Percentiles rank a stretch among this genome's conserved stretches.
Conservation (phyloP, 1,140 invertebrate species). For the Leptestheria dahalacensis region DNA sequence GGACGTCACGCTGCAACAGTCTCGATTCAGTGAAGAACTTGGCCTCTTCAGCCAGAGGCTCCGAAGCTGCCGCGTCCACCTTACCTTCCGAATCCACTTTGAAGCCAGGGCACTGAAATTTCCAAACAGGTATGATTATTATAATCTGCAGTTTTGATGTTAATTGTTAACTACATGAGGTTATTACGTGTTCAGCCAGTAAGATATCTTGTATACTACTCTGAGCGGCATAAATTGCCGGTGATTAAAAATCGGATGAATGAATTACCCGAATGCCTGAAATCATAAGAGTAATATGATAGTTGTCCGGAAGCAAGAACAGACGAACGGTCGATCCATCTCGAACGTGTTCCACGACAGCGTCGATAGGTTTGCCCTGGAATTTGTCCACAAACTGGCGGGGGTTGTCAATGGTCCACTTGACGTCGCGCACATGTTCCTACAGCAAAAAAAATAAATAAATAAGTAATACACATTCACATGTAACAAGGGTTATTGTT, state of each 20-base stretch:
- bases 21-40: constrained; percentile 81
- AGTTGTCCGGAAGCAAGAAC: constrained; percentile 71
- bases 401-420: constrained; percentile 71
- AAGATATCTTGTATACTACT: too few relatives aligned
- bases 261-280: constrained; percentile 68
- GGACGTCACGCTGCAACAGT: constrained; percentile 81
- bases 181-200: constrained; percentile 6
- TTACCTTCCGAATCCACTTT: constrained; percentile 51
- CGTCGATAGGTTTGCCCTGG: constrained; percentile 59
- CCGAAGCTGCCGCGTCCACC: constrained; percentile 38
- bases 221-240: too few relatives aligned
- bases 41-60: constrained; percentile 59
- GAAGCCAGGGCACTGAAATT: constrained; percentile 49
- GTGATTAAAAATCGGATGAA: not conserved
- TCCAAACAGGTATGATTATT: not conserved
- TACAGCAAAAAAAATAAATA: constrained; percentile 15
- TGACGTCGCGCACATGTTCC: constrained; percentile 62
- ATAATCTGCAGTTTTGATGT: not conserved
- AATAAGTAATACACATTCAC: constrained; percentile 10
- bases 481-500: constrained; percentile 4
- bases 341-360: constrained; percentile 86
- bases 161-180: constrained; percentile 1
- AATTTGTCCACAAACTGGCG: constrained; percentile 64
- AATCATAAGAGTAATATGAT: constrained; percentile 83
- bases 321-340: constrained; percentile 89